Base-by-base conservation (phyloP, 2,113 vertebrate genomes). In the Mixornis gularis region DNA sequence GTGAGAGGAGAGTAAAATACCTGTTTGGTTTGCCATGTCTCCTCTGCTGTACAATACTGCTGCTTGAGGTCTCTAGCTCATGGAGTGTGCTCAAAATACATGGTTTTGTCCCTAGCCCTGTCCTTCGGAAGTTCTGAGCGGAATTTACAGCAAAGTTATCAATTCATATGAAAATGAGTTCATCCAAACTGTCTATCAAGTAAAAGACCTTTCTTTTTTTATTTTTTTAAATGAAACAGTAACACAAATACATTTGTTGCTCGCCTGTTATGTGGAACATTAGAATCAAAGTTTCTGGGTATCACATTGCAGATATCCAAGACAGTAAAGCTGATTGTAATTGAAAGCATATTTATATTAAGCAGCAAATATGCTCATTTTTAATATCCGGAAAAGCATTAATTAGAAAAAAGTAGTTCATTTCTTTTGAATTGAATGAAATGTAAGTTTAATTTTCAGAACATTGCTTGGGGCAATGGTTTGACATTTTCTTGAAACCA, bases 381-480 rank as follows among this genome's bases (percentile, higher is more conserved):
- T 96, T 91, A 96, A 95, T 94, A 89, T 93, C 79, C 41, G 93
- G 63, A 96, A 89, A 92, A 96, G n/a, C 46, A 55, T 95, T 97
- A 91, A 94, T 97, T 97, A 96, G 85, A 72, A 97, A 97, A 83
- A 95, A 88, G 71, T 79, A 93, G 93, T 96, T 85, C 7, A 91
- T 88, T 93, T 96, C 46, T 79, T 93, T 92, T 94, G 90, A 95
- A 91, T 78, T 93, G 65, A 96, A 97, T 91, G 85, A 79, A 91
- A 21, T 94, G 80, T 78, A 89, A 85, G 88, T 95, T 97, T 97
- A 97, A 96, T 97, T 97, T 97, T 96, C 93, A 94, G 92, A 95
- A 92, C 63, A 73, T 90, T 95, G 92, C 96, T 92, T 94, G 69
- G 91, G 81, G 95, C 89, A 93, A 10, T 73, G 48, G 56, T 78